phyloP scores from a whole-genome alignment of 2,888 invertebrate species.

The Lutraria lutraria region DNA sequence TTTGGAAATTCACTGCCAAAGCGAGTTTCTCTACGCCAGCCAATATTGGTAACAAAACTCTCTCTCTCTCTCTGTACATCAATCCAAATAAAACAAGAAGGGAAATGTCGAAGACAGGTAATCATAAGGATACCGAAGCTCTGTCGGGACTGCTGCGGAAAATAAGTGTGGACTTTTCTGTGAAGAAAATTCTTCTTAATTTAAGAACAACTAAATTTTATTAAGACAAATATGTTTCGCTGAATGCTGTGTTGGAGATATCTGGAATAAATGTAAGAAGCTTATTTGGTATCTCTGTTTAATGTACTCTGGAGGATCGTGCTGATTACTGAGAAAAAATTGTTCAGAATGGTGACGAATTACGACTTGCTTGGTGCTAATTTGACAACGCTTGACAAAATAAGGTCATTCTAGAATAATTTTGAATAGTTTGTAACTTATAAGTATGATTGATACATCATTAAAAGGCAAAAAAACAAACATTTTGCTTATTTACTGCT shows the following conservation, averaged over 20 bases:
- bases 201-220: neutral
- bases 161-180: neutral
- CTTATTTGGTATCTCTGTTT: conserved; percentile 17
- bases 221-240: conserved; percentile 21
- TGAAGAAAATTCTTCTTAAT: neutral
- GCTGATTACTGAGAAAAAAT: neutral
- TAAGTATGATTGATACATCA: neutral
- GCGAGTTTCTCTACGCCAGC: neutral
- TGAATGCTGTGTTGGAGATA: neutral
- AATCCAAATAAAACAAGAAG: conserved; percentile 2
- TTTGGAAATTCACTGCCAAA: neutral
- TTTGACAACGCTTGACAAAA: conserved; percentile 14
- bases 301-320: neutral
- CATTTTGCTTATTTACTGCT: neutral
- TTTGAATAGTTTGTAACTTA: neutral
- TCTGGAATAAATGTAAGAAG: conserved; percentile 8
- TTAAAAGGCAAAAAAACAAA: neutral
- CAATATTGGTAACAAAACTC: conserved; percentile 4
- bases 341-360: neutral
- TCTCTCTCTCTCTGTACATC: neutral
- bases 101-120: conserved; percentile 4
- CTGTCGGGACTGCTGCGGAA: neutral
- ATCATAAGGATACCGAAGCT: neutral
- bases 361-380: neutral
- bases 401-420: neutral